A percentile compares a stretch with the other conserved stretches of the same genome.
Evolutionary conservation across 2,888 invertebrate genomes (phyloP).

Genomic region (Laothoe populi): DNA sequence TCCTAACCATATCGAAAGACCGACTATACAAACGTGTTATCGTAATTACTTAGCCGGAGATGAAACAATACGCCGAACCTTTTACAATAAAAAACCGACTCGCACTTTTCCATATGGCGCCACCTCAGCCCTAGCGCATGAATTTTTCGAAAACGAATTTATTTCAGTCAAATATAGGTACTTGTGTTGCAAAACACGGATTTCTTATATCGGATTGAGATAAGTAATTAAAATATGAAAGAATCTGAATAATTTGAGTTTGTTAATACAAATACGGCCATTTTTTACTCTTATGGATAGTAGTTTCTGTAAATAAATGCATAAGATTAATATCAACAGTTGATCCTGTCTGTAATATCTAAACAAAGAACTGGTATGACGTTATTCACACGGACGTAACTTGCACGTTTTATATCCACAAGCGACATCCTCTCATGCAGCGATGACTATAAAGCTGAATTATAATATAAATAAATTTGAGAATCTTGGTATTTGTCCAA

Average conservation of each 20-base stretch:
- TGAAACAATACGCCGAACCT: no score
- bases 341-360: background rate
- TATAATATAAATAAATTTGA: conserved; percentile 21
- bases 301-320: background rate
- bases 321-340: background rate
- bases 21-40: no score
- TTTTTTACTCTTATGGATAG: background rate
- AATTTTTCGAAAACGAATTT: conserved; percentile 39
- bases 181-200: conserved; percentile 49
- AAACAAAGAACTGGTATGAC: background rate
- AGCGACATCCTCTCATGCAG: conserved; percentile 28
- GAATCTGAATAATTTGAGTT: background rate
- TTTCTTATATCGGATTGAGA: conserved; percentile 37
- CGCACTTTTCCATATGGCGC: background rate
- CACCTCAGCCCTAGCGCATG: conserved; percentile 13
- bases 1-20: no score
- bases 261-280: background rate
- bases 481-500: conserved; percentile 51
- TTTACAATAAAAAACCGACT: no score
- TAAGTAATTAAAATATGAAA: conserved; percentile 13
- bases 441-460: conserved; percentile 2
- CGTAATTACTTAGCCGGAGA: no score
- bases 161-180: conserved; percentile 60
- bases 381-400: conserved; percentile 34
- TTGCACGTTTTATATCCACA: conserved; percentile 40